phyloP scores from a whole-genome alignment of 2,888 invertebrate genomes.

The Mermis nigrescens region DNA sequence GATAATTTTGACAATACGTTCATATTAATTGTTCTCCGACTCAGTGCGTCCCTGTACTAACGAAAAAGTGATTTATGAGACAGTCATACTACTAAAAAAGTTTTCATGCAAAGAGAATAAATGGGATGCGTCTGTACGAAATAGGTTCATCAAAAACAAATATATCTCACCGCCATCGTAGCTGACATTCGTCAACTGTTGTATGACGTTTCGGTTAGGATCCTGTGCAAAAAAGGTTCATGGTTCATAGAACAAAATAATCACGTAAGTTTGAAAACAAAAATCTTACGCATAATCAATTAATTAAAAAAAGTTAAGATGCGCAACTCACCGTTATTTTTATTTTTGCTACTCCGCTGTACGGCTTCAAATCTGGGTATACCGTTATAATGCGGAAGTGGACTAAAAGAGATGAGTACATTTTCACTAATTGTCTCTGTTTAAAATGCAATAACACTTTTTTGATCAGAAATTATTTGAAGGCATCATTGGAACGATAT shows the following conservation, averaged over 20 bases:
- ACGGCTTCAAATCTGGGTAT: constrained; percentile 52
- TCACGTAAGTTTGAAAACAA: not conserved
- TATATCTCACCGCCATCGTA: not conserved
- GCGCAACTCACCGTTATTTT: constrained; percentile 45
- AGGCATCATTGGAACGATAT: too few relatives aligned
- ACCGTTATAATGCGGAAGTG: constrained; percentile 59
- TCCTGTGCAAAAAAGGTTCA: constrained; percentile 14
- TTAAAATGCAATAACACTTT: too few relatives aligned
- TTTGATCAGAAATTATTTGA: too few relatives aligned
- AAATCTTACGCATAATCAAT: not conserved
- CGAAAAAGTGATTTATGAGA: too few relatives aligned
- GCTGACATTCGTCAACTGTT: constrained; percentile 14
- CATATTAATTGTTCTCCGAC: too few relatives aligned
- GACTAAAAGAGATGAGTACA: constrained; percentile 42
- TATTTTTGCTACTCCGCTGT: constrained; percentile 43
- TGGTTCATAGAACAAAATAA: not conserved
- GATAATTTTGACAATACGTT: too few relatives aligned
- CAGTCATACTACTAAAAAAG: too few relatives aligned
- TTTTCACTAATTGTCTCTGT: too few relatives aligned
- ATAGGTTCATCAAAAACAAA: too few relatives aligned
- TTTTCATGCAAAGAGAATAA: too few relatives aligned
- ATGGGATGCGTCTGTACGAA: too few relatives aligned
- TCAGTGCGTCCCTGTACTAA: not conserved
- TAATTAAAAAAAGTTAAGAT: not conserved
- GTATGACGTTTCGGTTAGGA: constrained; percentile 30